Conservation (phyloP, 2,113 vertebrate species). For the Aleadryas rufinucha region DNA sequence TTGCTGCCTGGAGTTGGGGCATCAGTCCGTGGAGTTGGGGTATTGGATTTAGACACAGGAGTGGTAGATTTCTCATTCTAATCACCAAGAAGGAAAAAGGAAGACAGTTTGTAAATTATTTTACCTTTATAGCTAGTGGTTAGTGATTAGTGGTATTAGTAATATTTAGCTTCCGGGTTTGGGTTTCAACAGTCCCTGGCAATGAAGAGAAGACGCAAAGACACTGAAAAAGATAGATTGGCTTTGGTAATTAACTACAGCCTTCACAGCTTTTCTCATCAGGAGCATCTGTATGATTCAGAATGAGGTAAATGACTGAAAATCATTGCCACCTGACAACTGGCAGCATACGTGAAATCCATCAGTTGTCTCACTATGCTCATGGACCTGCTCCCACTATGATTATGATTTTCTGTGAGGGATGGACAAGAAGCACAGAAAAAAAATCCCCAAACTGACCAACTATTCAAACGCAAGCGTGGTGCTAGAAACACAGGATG, state of each 20-base stretch:
- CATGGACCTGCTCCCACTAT: neutral
- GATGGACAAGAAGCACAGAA: neutral
- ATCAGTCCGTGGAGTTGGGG: slow-evolving; percentile 82
- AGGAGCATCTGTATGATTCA: neutral
- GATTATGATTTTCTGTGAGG: neutral
- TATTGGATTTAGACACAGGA: slow-evolving; percentile 85
- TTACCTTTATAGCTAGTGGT: neutral
- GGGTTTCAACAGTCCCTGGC: neutral
- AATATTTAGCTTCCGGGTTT: neutral
- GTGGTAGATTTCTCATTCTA: slow-evolving; percentile 89
- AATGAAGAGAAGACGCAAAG: neutral
- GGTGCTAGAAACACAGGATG: neutral
- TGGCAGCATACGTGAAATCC: neutral
- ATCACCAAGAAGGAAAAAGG: neutral
- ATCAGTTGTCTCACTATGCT: neutral
- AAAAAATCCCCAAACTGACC: neutral
- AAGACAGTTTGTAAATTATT: neutral
- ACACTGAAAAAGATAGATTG: neutral
- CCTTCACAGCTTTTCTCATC: neutral
- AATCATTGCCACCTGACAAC: neutral
- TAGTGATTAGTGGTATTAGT: neutral
- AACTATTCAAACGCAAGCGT: neutral
- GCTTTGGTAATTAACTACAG: neutral
- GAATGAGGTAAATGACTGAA: neutral
- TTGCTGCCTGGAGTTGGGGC: slow-evolving; percentile 84